A percentile compares a stretch with the other conserved stretches of the same genome.
Conservation (phyloP, 2,888 invertebrate genomes). For the Cephus pulcher region DNA sequence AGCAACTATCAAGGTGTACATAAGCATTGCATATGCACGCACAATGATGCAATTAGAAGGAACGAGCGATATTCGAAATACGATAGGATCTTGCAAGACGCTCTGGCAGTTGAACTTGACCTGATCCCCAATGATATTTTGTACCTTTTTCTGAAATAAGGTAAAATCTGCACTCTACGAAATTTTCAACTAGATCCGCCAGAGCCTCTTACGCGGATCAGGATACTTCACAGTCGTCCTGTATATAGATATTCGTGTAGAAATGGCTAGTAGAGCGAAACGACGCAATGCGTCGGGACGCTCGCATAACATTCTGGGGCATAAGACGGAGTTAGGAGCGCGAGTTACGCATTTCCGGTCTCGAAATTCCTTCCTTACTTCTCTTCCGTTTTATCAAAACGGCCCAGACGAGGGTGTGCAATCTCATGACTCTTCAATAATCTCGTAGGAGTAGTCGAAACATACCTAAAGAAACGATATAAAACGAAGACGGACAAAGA, state of each 20-base stretch:
- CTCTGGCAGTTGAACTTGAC: neutral
- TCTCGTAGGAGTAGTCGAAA: constrained; percentile 59
- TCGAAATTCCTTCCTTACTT: constrained; percentile 23
- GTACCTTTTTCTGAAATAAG: neutral
- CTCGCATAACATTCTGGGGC: neutral
- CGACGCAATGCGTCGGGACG: neutral
- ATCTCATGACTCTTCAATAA: constrained; percentile 66
- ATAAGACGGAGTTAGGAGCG: neutral
- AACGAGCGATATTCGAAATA: neutral
- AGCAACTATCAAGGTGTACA: constrained; percentile 55
- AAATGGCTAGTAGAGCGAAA: neutral
- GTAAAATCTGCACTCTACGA: neutral
- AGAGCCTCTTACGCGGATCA: neutral
- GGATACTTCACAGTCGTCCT: constrained; percentile 22
- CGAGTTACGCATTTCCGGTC: constrained; percentile 12
- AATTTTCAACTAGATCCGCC: neutral
- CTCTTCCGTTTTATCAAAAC: neutral
- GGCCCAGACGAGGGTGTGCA: constrained; percentile 48
- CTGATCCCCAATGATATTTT: neutral
- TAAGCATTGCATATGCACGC: constrained; percentile 20
- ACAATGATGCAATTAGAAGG: neutral
- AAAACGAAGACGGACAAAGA: constrained; percentile 2
- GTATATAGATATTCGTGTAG: constrained; percentile 28
- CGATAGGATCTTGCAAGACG: neutral
- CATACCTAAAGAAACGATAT: constrained; percentile 45